phyloP scores from a whole-genome alignment of 1,140 invertebrate species.

The Heliconius nattereri region DNA sequence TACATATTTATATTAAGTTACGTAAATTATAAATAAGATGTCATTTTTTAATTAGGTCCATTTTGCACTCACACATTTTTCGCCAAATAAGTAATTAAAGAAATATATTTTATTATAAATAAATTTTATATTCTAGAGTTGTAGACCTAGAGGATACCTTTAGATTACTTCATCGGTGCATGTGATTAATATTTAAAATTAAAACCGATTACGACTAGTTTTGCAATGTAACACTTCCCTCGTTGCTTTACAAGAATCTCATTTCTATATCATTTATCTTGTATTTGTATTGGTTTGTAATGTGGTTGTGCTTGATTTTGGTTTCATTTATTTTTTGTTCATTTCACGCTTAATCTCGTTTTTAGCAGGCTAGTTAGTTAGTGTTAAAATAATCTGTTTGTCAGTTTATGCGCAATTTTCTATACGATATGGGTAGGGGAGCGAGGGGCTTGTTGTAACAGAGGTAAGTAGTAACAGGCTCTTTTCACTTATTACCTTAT shows the following conservation, averaged over 20 bases:
- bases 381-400: too few species aligned
- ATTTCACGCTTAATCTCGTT: background rate
- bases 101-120: background rate
- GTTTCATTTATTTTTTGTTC: background rate
- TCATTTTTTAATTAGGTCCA: too few species aligned
- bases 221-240: conserved; percentile 15
- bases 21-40: too few species aligned
- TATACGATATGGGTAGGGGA: too few species aligned
- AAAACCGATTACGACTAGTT: conserved; percentile 21
- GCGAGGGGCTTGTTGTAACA: too few species aligned
- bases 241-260: conserved; percentile 5
- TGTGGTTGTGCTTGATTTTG: background rate
- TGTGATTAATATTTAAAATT: conserved; percentile 27
- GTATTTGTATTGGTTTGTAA: background rate
- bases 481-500: too few species aligned
- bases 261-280: background rate
- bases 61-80: too few species aligned
- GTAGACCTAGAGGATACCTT: background rate
- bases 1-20: too few species aligned
- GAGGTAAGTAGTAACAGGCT: too few species aligned
- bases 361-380: too few species aligned
- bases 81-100: too few species aligned
- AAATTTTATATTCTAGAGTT: background rate
- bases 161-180: background rate
- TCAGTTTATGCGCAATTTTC: too few species aligned